phyloP scores from a whole-genome alignment of 23 tunicate species.

The Styela clava region DNA sequence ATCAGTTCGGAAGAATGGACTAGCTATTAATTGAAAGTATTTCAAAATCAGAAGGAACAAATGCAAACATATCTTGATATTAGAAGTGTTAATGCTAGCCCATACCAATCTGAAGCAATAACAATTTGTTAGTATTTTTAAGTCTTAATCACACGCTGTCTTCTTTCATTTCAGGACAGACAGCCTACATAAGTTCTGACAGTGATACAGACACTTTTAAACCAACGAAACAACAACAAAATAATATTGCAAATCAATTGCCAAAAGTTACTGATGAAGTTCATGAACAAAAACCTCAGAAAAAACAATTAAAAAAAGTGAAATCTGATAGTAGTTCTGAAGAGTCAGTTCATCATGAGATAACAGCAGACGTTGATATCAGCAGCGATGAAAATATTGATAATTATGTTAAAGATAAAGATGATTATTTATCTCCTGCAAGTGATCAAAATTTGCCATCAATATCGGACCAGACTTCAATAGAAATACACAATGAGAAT shows the following conservation, averaged over 20 bases:
- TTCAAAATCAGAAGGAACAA: no score
- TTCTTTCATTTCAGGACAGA: no score
- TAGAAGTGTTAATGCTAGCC: no score
- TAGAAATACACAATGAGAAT: no score
- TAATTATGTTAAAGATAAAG: neutral
- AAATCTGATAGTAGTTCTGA: neutral
- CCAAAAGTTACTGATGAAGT: neutral
- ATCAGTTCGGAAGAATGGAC: neutral
- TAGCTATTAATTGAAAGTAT: neutral
- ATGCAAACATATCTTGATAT: no score
- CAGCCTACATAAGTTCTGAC: neutral
- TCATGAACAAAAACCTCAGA: neutral
- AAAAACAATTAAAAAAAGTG: neutral
- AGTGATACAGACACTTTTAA: neutral
- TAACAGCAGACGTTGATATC: neutral
- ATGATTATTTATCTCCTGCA: neutral
- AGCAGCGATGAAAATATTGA: slow-evolving; percentile 8
- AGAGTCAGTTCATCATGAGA: neutral
- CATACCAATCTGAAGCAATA: no score
- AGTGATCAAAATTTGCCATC: neutral
- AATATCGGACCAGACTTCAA: neutral
- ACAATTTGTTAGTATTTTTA: no score
- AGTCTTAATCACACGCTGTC: no score
- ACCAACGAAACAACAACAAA: neutral
- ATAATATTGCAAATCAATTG: neutral